phyloP scores from a whole-genome alignment of 2,888 invertebrate species.

The Thysanoteuthis rhombus region DNA sequence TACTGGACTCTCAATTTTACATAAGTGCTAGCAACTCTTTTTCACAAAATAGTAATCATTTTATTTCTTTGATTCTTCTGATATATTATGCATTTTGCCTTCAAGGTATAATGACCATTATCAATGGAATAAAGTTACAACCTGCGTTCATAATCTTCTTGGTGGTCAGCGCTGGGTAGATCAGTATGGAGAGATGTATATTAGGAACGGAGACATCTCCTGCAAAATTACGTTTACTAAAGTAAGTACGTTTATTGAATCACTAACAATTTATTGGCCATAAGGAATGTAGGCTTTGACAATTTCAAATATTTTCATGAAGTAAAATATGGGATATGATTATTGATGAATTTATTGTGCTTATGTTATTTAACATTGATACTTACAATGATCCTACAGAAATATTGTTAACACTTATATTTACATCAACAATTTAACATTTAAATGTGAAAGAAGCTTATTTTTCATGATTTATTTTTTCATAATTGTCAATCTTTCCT shows the following conservation, averaged over 20 bases:
- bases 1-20: background rate
- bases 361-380: background rate
- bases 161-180: slow-evolving; percentile 87
- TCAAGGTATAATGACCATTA: slow-evolving; percentile 77
- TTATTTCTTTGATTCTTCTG: background rate
- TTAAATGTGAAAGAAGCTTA: background rate
- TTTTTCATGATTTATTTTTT: background rate
- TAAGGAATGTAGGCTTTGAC: background rate
- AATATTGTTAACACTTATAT: background rate
- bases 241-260: slow-evolving; percentile 69
- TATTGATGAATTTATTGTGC: background rate
- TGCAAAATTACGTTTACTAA: slow-evolving; percentile 85
- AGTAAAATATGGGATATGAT: background rate
- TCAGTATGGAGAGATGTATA: slow-evolving; percentile 84
- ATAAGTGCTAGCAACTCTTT: background rate
- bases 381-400: background rate
- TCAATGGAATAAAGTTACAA: slow-evolving; percentile 84
- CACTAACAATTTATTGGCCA: slow-evolving; percentile 26
- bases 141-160: slow-evolving; percentile 86
- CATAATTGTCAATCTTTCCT: background rate
- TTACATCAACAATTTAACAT: background rate
- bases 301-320: background rate
- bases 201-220: slow-evolving; percentile 72
- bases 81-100: slow-evolving; percentile 53
- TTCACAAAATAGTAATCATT: background rate